phyloP scores from a whole-genome alignment of 2,113 vertebrate genomes.

The Mus musculus region GRCm39 chr2:44631001-44631500 shows the following conservation, averaged over 20 bases:
- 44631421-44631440: too few species aligned
- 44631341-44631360: not conserved
- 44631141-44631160: not conserved
- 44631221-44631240: conserved; percentile 1
- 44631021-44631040: not conserved
- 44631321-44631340: not conserved
- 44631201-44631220: not conserved
- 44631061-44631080: conserved; percentile 15
- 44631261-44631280: conserved; percentile 1
- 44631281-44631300: not conserved
- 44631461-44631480: too few species aligned
- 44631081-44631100: conserved; percentile 8
- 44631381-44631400: not conserved
- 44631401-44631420: not conserved
- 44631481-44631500: too few species aligned
- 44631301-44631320: not conserved
- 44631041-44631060: not conserved
- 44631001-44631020: not conserved
- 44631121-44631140: not conserved
- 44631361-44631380: conserved; percentile 36
- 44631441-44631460: too few species aligned
- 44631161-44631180: not conserved
- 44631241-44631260: not conserved
- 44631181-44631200: not conserved
- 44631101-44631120: conserved; percentile 40